A percentile compares a stretch with the other conserved stretches of the same genome.
Conservation (phyloP, 1,140 invertebrate genomes). For the Meloidogyne exigua region DNA sequence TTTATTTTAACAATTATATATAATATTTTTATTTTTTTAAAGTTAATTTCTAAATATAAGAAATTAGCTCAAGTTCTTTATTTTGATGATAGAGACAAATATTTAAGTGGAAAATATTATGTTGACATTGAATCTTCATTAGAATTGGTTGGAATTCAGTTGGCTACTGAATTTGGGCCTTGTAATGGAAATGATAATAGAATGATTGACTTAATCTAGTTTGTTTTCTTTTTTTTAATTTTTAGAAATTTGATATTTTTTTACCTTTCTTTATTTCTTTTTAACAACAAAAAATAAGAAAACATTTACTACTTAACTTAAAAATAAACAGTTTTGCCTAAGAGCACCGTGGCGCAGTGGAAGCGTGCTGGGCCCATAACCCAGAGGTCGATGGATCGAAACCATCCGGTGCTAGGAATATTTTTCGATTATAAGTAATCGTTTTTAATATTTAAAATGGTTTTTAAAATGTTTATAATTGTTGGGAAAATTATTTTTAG, state of each 20-base stretch:
- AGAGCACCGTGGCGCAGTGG: background rate
- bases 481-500: background rate
- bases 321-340: background rate
- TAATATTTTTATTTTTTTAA: constrained; percentile 12
- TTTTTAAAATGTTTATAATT: constrained; percentile 6
- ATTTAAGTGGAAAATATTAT: constrained; percentile 47
- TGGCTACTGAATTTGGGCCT: constrained; percentile 48
- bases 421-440: background rate
- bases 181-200: constrained; percentile 36
- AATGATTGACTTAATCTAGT: constrained; percentile 47
- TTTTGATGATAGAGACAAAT: constrained; percentile 49
- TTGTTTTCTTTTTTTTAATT: constrained; percentile 18
- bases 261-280: no score
- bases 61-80: constrained; percentile 46
- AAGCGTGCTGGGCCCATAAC: background rate
- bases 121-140: constrained; percentile 41
- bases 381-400: background rate
- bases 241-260: no score
- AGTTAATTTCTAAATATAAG: constrained; percentile 43
- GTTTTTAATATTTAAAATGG: background rate
- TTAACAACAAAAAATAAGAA: no score
- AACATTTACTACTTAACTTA: background rate
- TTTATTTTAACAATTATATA: background rate
- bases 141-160: constrained; percentile 45
- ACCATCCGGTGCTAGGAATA: background rate